These are phyloP conservation scores for Hymenochirus boettgeri DNA, from an alignment of 2,113 vertebrate genomes.

Conservation along the genomic window DNA sequence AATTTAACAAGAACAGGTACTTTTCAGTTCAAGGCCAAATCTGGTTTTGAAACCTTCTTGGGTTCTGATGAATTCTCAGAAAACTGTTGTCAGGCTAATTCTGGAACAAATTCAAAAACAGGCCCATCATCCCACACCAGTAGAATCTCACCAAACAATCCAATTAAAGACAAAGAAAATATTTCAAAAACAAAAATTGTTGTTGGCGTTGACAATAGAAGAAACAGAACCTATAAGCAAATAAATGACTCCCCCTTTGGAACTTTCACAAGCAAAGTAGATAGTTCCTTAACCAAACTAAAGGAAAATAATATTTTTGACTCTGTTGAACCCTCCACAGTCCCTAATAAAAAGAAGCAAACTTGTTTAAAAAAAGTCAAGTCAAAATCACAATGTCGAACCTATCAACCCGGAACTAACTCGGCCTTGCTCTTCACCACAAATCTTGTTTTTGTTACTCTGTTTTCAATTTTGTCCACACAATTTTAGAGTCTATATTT, in stretches of 20 bases:
- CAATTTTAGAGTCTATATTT: slow-evolving; percentile 29
- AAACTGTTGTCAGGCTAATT: slow-evolving; percentile 85
- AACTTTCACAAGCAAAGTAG: slow-evolving; percentile 81
- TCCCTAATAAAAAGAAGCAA: slow-evolving; percentile 86
- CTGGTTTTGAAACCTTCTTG: slow-evolving; percentile 63
- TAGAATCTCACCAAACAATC: slow-evolving; percentile 79
- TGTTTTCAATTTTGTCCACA: slow-evolving; percentile 18
- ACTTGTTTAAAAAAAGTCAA: slow-evolving; percentile 92
- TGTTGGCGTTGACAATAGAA: slow-evolving; percentile 65
- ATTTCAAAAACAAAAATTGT: slow-evolving; percentile 82
- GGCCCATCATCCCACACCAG: slow-evolving; percentile 70
- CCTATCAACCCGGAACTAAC: slow-evolving; percentile 60
- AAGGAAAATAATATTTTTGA: slow-evolving; percentile 73
- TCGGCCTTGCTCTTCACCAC: slow-evolving; percentile 2
- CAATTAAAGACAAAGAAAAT: slow-evolving; percentile 85
- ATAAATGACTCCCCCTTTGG: slow-evolving; percentile 89
- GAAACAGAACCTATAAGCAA: slow-evolving; percentile 86
- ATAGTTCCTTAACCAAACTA: slow-evolving; percentile 76
- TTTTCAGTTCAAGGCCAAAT: slow-evolving; percentile 71
- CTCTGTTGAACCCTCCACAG: slow-evolving; percentile 78
- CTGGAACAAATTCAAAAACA: slow-evolving; percentile 75
- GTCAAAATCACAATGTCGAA: slow-evolving; percentile 85
- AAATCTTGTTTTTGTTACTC: slow-evolving; percentile 20
- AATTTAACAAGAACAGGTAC: slow-evolving; percentile 72
- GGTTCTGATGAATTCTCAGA: slow-evolving; percentile 51